These are phyloP conservation scores for Lasaia peninsularis DNA, from an alignment of 1,140 invertebrate genomes.

Conservation along the genomic window DNA sequence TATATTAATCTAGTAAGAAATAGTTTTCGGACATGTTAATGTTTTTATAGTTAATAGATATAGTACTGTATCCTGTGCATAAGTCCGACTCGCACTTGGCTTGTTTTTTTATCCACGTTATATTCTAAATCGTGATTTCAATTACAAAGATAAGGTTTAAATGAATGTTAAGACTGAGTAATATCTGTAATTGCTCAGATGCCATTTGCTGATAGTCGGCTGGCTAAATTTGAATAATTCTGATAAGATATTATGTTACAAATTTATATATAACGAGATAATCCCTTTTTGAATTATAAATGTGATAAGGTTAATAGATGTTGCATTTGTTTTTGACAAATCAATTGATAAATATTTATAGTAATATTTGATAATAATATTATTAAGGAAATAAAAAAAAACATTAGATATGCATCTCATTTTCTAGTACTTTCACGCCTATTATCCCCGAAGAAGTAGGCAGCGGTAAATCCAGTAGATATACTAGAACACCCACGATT, in stretches of 20 bases:
- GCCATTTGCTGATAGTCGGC: conserved; percentile 33
- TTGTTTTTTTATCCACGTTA: conserved; percentile 59
- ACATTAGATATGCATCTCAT: too few species aligned
- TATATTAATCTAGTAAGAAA: too few species aligned
- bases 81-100: too few species aligned
- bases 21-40: too few species aligned
- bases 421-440: too few species aligned
- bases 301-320: background rate
- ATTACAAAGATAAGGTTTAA: conserved; percentile 56
- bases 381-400: too few species aligned
- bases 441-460: too few species aligned
- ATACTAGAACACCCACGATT: too few species aligned
- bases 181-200: conserved; percentile 38
- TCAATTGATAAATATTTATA: background rate
- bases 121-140: conserved; percentile 57
- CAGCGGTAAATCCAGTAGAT: too few species aligned
- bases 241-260: conserved; percentile 10
- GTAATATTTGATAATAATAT: background rate
- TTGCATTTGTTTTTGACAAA: background rate
- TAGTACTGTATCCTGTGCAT: too few species aligned
- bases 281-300: background rate
- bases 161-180: conserved; percentile 34
- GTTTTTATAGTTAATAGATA: too few species aligned
- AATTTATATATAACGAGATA: background rate
- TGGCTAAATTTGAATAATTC: conserved; percentile 18